These are phyloP conservation scores for Elegia similella DNA, from an alignment of 2,888 invertebrate genomes.

Conservation along the genomic window DNA sequence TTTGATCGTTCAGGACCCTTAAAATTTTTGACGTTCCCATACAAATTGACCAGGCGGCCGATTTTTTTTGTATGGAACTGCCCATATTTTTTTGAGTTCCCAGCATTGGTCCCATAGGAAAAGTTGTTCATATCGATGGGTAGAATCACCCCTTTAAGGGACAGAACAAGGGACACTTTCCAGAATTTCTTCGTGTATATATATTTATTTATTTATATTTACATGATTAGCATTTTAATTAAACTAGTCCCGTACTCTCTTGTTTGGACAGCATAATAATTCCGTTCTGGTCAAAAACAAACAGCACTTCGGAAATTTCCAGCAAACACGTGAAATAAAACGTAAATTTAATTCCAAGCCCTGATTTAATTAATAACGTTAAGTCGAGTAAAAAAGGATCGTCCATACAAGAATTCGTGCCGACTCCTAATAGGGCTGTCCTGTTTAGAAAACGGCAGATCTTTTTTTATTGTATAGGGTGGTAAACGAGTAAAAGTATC, in stretches of 20 bases:
- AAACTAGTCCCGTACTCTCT: not conserved
- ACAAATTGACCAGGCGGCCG: too few relatives aligned
- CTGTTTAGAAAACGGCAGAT: conserved; percentile 4
- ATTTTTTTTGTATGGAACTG: too few relatives aligned
- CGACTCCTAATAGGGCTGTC: conserved; percentile 6
- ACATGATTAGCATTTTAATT: not conserved
- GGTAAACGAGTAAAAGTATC: too few relatives aligned
- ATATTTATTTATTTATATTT: not conserved
- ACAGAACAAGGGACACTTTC: too few relatives aligned
- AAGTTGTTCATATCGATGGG: too few relatives aligned
- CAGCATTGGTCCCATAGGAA: too few relatives aligned
- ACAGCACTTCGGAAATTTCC: not conserved
- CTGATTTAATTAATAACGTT: conserved; percentile 4
- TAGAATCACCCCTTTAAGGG: too few relatives aligned
- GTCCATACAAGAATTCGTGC: conserved; percentile 2
- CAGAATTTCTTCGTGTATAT: not conserved
- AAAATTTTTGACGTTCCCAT: too few relatives aligned
- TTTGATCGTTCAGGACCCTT: too few relatives aligned
- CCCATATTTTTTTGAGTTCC: too few relatives aligned
- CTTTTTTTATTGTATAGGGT: too few relatives aligned
- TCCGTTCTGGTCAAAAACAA: not conserved
- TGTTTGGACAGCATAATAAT: not conserved
- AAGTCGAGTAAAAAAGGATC: conserved; percentile 11
- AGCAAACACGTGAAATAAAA: conserved; percentile 1
- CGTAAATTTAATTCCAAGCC: not conserved